Conservation (phyloP, 2,797 vertebrate species). For the Poeciliopsis gracilis region DNA sequence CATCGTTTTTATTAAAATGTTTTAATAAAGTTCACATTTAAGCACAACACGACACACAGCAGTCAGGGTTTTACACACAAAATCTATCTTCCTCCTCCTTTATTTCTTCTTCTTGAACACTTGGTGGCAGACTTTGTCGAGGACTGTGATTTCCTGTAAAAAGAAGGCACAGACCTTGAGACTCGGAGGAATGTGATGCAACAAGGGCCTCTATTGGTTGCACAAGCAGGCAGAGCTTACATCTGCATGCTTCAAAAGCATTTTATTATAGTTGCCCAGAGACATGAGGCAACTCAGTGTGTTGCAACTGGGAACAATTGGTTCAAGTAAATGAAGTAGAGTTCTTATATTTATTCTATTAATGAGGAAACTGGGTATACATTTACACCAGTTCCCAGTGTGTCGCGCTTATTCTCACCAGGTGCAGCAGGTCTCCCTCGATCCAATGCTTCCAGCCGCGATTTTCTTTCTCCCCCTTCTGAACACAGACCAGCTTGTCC, state of each 20-base stretch:
- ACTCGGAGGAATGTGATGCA: conserved; percentile 42
- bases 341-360: neutral
- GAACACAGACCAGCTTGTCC: conserved; percentile 89
- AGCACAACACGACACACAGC: conserved; percentile 8
- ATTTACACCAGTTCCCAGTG: neutral
- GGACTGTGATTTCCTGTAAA: conserved; percentile 86
- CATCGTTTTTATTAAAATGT: conserved; percentile 11
- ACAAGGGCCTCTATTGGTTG: conserved; percentile 12
- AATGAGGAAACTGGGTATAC: neutral
- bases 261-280: conserved; percentile 32
- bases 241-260: conserved; percentile 1
- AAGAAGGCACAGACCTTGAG: conserved; percentile 58
- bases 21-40: conserved; percentile 63
- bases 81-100: neutral
- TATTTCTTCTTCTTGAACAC: conserved; percentile 87
- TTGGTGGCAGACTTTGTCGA: conserved; percentile 91
- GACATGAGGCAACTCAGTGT: conserved; percentile 1
- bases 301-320: neutral
- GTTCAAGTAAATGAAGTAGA: neutral
- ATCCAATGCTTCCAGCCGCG: conserved; percentile 97
- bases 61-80: conserved; percentile 3
- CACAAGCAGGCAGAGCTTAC: conserved; percentile 16
- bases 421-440: conserved; percentile 88
- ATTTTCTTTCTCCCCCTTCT: conserved; percentile 94
- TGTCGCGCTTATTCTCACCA: conserved; percentile 81